Evolutionary conservation across 2,888 invertebrate species (phyloP), one percentile per base, ranked within the genome.

Genomic region (Papilio protenor): DNA sequence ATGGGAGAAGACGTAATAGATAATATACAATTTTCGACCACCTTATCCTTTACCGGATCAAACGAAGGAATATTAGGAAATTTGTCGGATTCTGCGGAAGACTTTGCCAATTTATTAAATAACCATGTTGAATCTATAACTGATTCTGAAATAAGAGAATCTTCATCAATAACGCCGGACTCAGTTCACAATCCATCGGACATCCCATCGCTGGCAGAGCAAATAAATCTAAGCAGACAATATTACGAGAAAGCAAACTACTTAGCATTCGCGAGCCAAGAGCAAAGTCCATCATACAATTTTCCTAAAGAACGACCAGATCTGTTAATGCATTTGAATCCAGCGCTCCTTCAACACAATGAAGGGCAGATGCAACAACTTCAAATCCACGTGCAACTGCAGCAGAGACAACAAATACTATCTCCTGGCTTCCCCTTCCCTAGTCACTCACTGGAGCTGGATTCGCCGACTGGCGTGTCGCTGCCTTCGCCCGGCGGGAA

Each of bases 11-110:
- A 96, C 45, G 96, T 96, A 1, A 97, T 97, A 59, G 98, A 98
- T 90, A 97, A 97, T 49, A 94, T 97, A 73, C 98, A 97, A 85
- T 98, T 98, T 88, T 96, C 97, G 12, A 97, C 97, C 3, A 97
- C 97, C 0, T 89, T 98, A 76, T 97, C 97, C 74, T 97, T 98
- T 87, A 96, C 97, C 71, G 96, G 96, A 71, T 96, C 97, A 18
- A 97, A 97, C 55, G 98, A 98, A 90, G 96, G 97, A 84, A 94
- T 98, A 74, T 94, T 98, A 82, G 97, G 97, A 84, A 97, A 96
- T 83, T 93, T 98, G 16, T 96, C 97, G 55, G 98, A 98, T 87
- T 97, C 97, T 0, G 96, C 97, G 0, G 97, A 97, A 23, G 98
- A 98, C 85, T 95, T 98, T 74, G 96, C 96, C 79, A 96, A 95